These are phyloP conservation scores for Melipona quadrifasciata DNA, from an alignment of 1,140 invertebrate species.

Conservation along the genomic window DNA sequence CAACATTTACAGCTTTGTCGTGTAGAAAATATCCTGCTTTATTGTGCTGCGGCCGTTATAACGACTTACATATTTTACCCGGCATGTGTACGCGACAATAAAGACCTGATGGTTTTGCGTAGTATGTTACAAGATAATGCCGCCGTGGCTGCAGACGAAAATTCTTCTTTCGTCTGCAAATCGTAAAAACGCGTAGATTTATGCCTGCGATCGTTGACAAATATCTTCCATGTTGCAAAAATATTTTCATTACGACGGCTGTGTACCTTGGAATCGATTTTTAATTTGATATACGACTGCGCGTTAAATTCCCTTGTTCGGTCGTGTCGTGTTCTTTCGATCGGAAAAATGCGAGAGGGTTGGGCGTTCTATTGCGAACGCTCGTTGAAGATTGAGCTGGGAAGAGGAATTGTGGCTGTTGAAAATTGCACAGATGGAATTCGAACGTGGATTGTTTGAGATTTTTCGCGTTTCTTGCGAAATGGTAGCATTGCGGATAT, in stretches of 20 bases:
- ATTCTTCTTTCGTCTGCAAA: neutral
- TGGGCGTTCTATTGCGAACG: too few relatives aligned
- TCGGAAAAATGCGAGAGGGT: too few relatives aligned
- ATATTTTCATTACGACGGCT: neutral
- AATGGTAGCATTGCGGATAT: neutral
- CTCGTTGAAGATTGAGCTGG: neutral
- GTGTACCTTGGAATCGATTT: constrained; percentile 3
- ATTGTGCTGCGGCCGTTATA: neutral
- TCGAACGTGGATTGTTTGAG: neutral
- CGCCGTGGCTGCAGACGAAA: neutral
- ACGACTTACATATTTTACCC: constrained; percentile 25
- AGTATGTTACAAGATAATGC: constrained; percentile 25
- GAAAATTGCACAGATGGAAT: neutral
- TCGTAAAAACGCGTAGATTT: constrained; percentile 27
- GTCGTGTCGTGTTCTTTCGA: neutral
- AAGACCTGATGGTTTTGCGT: constrained; percentile 43
- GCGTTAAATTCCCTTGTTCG: neutral
- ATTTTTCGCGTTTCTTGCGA: neutral
- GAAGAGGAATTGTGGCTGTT: neutral
- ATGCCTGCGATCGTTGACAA: neutral
- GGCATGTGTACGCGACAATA: constrained; percentile 30
- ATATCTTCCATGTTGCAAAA: neutral
- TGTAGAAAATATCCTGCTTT: constrained; percentile 38
- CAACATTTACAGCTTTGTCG: constrained; percentile 34
- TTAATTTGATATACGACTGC: neutral